A percentile compares a stretch with the other conserved stretches of the same genome.
These are phyloP conservation scores for Pygocentrus nattereri DNA, from an alignment of 2,797 vertebrate species.

Conservation along the genomic window DNA sequence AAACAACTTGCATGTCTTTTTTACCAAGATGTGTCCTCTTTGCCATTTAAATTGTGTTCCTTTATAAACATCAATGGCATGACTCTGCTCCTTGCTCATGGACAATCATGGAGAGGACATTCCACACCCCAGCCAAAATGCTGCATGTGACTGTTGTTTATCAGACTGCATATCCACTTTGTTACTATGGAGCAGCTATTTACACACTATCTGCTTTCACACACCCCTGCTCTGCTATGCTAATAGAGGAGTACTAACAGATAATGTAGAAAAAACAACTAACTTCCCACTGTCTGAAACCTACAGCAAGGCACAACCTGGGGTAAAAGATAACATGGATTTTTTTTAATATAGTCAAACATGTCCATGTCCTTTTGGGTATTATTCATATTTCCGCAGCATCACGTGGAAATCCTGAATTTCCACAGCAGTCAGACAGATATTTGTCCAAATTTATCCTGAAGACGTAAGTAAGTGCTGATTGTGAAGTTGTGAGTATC, in stretches of 20 bases:
- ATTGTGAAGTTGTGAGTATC: too few relatives aligned
- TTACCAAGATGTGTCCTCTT: neutral
- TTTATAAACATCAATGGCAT: neutral
- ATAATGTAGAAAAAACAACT: neutral
- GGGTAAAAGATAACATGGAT: too few relatives aligned
- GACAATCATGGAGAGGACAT: neutral
- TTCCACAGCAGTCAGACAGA: too few relatives aligned
- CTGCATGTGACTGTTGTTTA: conserved; percentile 31
- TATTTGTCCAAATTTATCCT: too few relatives aligned
- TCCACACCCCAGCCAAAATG: neutral
- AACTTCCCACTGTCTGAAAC: neutral
- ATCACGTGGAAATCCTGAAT: too few relatives aligned
- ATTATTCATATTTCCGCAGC: too few relatives aligned
- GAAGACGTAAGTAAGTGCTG: too few relatives aligned
- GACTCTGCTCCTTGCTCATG: neutral
- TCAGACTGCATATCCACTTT: conserved; percentile 14
- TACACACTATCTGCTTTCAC: conserved; percentile 14
- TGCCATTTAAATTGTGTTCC: neutral
- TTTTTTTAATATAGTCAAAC: too few relatives aligned
- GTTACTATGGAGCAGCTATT: conserved; percentile 34
- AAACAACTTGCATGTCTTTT: neutral
- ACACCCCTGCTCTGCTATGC: neutral
- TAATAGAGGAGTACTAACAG: conserved; percentile 25
- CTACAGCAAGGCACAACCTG: neutral
- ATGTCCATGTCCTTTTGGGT: too few relatives aligned